Evolutionary conservation across 2,888 invertebrate genomes (phyloP), one percentile per base, ranked within the genome.

Genomic region (Agriotes lineatus): DNA sequence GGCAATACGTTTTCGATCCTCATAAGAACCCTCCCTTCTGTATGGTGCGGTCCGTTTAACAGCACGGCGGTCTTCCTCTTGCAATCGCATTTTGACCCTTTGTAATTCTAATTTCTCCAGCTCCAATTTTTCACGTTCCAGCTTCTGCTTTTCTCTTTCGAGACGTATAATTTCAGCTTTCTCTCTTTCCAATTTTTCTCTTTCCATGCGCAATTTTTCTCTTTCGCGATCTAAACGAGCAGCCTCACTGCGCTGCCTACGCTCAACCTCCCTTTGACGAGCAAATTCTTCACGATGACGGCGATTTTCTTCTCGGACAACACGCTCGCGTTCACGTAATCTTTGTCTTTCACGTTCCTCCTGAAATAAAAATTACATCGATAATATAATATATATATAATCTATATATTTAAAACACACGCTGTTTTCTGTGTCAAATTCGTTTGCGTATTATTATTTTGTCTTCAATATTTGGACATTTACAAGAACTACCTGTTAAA

Each of bases 131-230:
- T 83, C 82, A 2, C 87, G 82, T 78, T 90, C 90, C 58, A 89
- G 76, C 52, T 94, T 90, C 79, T 95, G 95, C 54, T 95, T 88
- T 81, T 96, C 96, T 12, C 95, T 88, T 82, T 96, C 95, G 72
- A 96, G 82, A 58, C 94, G 90, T 74, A 96, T 85, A 19, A 96
- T 83, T 80, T 96, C 96, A 12, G 93, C 92, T 83, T 94, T 94
- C 81, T 96, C 96, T 1, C 94, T 89, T 81, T 97, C 97, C 60
- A 96, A 90, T 75, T 92, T 91, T 78, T 96, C 96, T 18, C 95
- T 89, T 84, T 97, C 97, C 10, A 93, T 85, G 48, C 93, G 88
- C 71, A 96, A 85, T 79, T 93, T 93, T 78, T 94, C 93, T 20
- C 94, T 87, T 82, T 96, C 95, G 56, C 93, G 88, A 69, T 92